A percentile compares a stretch with the other conserved stretches of the same genome.
Conservation (phyloP, 2,797 vertebrate species). For the Graptemys geographica region DNA sequence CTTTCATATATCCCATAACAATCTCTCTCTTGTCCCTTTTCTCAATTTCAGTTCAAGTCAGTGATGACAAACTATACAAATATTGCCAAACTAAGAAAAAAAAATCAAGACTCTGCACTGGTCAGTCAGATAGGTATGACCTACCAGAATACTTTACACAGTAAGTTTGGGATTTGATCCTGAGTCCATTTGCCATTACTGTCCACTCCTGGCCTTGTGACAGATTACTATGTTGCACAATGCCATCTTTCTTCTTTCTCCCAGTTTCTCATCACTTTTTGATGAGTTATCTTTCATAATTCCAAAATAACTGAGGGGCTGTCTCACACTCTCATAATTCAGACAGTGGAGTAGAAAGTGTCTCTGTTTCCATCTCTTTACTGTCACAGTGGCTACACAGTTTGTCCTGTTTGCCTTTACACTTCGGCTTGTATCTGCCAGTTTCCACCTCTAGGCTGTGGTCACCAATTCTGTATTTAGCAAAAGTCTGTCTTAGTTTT, state of each 20-base stretch:
- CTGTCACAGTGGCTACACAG: background rate
- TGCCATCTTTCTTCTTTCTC: background rate
- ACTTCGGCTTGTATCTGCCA: background rate
- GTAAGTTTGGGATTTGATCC: background rate
- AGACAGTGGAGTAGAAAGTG: background rate
- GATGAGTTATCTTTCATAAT: background rate
- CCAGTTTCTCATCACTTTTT: background rate
- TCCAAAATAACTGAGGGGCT: background rate
- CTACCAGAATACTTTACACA: background rate
- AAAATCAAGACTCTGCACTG: fast-evolving
- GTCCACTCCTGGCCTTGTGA: background rate
- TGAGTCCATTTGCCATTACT: background rate
- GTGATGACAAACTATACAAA: background rate
- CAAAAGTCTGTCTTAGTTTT: background rate
- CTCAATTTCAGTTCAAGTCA: background rate
- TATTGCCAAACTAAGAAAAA: background rate
- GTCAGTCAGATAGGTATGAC: background rate
- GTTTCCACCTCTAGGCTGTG: background rate
- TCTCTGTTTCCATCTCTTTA: background rate
- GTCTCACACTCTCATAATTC: background rate
- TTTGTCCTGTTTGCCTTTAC: background rate
- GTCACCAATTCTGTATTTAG: background rate
- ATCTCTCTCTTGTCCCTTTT: background rate
- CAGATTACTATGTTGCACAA: background rate
- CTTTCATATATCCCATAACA: background rate